These are phyloP conservation scores for Thymallus thymallus DNA, from an alignment of 2,113 vertebrate genomes.

Conservation along the genomic window DNA sequence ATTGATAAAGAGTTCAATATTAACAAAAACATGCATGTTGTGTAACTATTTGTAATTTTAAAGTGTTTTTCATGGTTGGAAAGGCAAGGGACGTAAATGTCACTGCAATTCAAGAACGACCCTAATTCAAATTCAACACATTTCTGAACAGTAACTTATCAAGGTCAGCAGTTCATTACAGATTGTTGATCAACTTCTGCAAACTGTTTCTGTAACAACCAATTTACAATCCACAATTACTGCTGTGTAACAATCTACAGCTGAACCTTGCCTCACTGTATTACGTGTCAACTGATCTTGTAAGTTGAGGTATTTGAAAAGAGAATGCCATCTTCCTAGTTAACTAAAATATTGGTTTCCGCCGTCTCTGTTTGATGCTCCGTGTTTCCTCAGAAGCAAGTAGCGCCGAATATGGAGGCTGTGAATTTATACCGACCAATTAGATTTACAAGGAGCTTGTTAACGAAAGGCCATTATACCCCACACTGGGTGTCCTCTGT, in stretches of 20 bases:
- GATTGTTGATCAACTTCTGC: not conserved
- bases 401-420: conserved; percentile 19
- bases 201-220: not conserved
- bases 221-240: conserved; percentile 20
- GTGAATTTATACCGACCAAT: conserved; percentile 48
- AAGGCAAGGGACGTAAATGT: no score
- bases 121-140: not conserved
- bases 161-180: not conserved
- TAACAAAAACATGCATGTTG: no score
- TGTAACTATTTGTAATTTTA: no score
- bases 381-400: conserved; percentile 32
- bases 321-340: conserved; percentile 53
- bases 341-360: conserved; percentile 42
- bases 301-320: conserved; percentile 43
- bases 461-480: conserved; percentile 5
- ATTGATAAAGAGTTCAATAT: no score
- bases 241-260: not conserved
- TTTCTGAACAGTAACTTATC: not conserved
- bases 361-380: conserved; percentile 46
- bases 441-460: conserved; percentile 34
- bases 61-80: no score
- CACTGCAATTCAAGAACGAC: no score
- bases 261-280: conserved; percentile 17
- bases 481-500: conserved; percentile 7
- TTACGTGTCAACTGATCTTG: conserved; percentile 41